Percentiles rank a stretch among this genome's conserved stretches.
Conservation (phyloP, 2,113 vertebrate genomes). For the Neoarius graeffei region DNA sequence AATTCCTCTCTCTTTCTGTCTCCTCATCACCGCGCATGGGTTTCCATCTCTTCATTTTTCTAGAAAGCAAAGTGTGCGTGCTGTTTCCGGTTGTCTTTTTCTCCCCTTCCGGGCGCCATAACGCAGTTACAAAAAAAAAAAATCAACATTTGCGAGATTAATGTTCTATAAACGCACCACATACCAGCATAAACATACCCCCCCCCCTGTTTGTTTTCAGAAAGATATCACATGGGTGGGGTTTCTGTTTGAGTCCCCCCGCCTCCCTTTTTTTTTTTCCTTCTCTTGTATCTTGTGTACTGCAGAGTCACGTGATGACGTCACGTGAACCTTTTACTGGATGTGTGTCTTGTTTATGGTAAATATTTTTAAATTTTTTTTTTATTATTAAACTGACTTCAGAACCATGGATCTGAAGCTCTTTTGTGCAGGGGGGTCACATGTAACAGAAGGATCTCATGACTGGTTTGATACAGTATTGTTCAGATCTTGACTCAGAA, state of each 20-base stretch:
- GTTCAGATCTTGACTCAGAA: too few relatives aligned
- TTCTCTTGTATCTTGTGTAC: not conserved
- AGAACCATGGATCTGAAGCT: too few relatives aligned
- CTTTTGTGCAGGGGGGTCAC: not conserved
- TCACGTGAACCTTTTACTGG: not conserved
- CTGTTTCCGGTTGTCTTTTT: not conserved
- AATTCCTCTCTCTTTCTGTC: not conserved
- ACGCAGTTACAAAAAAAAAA: not conserved
- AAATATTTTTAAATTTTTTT: too few relatives aligned
- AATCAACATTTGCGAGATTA: not conserved
- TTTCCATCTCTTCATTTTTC: slow-evolving; percentile 55
- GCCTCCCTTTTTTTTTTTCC: too few relatives aligned
- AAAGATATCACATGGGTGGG: not conserved
- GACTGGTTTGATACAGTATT: too few relatives aligned
- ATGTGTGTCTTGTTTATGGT: not conserved
- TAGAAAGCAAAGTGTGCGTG: not conserved
- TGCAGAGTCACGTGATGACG: not conserved
- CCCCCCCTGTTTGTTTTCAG: not conserved
- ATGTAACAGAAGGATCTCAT: too few relatives aligned
- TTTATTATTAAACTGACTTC: too few relatives aligned
- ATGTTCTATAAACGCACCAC: too few relatives aligned
- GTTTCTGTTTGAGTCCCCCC: not conserved
- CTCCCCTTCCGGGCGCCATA: not conserved
- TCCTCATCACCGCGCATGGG: slow-evolving; percentile 3
- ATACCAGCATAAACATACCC: not conserved